These are phyloP conservation scores for Lasioglossum calceatum DNA, from an alignment of 2,888 invertebrate genomes.

Conservation along the genomic window DNA sequence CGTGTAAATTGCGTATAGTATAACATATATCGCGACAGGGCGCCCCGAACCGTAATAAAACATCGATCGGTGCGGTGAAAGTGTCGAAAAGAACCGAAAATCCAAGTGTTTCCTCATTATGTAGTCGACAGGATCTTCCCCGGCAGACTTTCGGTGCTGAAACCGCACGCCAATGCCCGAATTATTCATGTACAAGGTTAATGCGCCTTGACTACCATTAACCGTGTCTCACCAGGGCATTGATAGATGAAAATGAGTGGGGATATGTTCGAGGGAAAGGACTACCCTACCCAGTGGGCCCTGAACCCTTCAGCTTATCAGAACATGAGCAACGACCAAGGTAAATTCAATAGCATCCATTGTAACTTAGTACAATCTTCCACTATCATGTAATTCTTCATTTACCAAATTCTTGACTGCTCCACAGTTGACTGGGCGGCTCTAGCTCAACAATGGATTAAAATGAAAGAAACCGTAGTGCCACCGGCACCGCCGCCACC, in stretches of 20 bases:
- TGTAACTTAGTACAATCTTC: background rate
- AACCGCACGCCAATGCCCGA: slow-evolving; percentile 25
- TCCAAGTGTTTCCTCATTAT: slow-evolving; percentile 31
- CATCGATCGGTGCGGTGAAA: slow-evolving; percentile 61
- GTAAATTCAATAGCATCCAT: slow-evolving; percentile 77
- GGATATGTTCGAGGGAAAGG: slow-evolving; percentile 86
- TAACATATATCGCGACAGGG: slow-evolving; percentile 45
- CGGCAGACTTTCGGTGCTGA: slow-evolving; percentile 24
- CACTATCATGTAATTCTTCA: slow-evolving; percentile 23
- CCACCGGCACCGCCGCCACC: slow-evolving; percentile 88
- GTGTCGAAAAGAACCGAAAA: slow-evolving; percentile 35
- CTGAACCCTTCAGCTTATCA: slow-evolving; percentile 93
- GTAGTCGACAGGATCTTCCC: slow-evolving; percentile 27
- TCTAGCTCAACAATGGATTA: slow-evolving; percentile 98
- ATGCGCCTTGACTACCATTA: slow-evolving; percentile 42
- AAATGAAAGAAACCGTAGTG: slow-evolving; percentile 93
- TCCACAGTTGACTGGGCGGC: slow-evolving; percentile 97
- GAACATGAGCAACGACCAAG: slow-evolving; percentile 92
- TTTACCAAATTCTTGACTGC: slow-evolving; percentile 52
- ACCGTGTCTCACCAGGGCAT: slow-evolving; percentile 37
- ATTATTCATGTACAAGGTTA: slow-evolving; percentile 49
- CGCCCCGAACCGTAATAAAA: slow-evolving; percentile 56
- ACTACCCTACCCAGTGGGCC: slow-evolving; percentile 91
- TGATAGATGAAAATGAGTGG: slow-evolving; percentile 78
- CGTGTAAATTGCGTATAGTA: slow-evolving; percentile 39